Conservation (phyloP, 2,113 vertebrate species). For the Todiramphus chloris region DNA sequence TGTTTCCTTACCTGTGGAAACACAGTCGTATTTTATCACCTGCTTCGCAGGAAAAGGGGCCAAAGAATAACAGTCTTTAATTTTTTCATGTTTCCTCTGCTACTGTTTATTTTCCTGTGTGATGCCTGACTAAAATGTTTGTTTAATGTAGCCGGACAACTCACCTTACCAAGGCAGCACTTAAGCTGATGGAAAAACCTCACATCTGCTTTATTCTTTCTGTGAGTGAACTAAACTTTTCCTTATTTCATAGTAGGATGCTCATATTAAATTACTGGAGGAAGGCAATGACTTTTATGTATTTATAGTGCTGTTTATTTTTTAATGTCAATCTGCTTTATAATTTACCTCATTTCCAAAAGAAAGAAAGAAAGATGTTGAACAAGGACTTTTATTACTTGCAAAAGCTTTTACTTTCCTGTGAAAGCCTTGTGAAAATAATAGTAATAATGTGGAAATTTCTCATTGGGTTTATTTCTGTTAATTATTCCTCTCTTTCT, state of each 20-base stretch:
- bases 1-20: slow-evolving; percentile 73
- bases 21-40: slow-evolving; percentile 73
- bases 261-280: slow-evolving; percentile 49
- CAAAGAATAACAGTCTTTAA: slow-evolving; percentile 67
- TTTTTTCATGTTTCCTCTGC: slow-evolving; percentile 72
- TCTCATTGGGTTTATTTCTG: slow-evolving; percentile 44
- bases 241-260: slow-evolving; percentile 53
- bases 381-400: slow-evolving; percentile 62
- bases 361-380: slow-evolving; percentile 42
- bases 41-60: slow-evolving; percentile 61
- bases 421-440: slow-evolving; percentile 57
- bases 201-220: slow-evolving; percentile 63
- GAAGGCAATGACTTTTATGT: slow-evolving; percentile 54
- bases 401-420: slow-evolving; percentile 58
- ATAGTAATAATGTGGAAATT: slow-evolving; percentile 49
- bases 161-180: slow-evolving; percentile 54
- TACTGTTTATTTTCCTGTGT: slow-evolving; percentile 75
- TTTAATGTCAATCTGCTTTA: slow-evolving; percentile 56
- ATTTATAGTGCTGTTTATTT: slow-evolving; percentile 66
- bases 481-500: slow-evolving; percentile 49
- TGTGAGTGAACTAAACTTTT: slow-evolving; percentile 60
- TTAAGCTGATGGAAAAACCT: slow-evolving; percentile 58
- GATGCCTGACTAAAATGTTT: slow-evolving; percentile 71
- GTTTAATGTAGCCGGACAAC: slow-evolving; percentile 62
- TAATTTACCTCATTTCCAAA: slow-evolving; percentile 55